phyloP scores from a whole-genome alignment of 92 coral and sea anemone genomes.

The Galaxea fascicularis region DNA sequence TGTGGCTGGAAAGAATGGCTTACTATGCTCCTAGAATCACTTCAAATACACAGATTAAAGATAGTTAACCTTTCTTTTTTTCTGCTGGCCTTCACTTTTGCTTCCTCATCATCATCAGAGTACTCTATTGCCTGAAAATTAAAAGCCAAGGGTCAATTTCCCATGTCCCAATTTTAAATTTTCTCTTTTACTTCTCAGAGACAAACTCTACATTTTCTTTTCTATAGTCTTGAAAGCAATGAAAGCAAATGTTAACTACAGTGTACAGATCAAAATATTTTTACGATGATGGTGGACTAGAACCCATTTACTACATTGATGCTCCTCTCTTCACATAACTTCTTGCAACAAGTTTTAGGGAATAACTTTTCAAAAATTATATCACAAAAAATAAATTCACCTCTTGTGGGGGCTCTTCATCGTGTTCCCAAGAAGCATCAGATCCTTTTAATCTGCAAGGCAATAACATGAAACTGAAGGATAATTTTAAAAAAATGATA shows the following conservation, averaged over 20 bases:
- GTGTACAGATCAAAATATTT: too few species aligned
- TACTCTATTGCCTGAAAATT: slow-evolving; percentile 71
- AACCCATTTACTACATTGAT: too few species aligned
- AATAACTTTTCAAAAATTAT: too few species aligned
- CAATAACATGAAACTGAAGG: neutral
- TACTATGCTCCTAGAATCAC: too few species aligned
- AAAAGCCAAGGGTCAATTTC: neutral
- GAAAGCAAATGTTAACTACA: too few species aligned
- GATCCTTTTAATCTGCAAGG: slow-evolving; percentile 84
- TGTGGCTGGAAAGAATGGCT: too few species aligned
- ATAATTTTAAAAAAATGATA: neutral
- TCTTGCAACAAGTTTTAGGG: too few species aligned
- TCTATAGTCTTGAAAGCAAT: too few species aligned
- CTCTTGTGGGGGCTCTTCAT: slow-evolving; percentile 94
- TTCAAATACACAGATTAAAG: too few species aligned
- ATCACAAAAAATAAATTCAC: slow-evolving; percentile 49
- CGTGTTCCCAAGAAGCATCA: slow-evolving; percentile 97
- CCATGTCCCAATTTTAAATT: neutral
- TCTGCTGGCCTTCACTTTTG: slow-evolving; percentile 69
- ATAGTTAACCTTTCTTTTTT: slow-evolving; percentile 72
- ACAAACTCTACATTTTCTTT: too few species aligned
- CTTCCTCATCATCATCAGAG: slow-evolving; percentile 97
- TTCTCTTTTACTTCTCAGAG: neutral
- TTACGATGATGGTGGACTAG: too few species aligned
- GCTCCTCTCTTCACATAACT: too few species aligned